phyloP scores from a whole-genome alignment of 2,888 invertebrate genomes.

The Diabrotica balteata region DNA sequence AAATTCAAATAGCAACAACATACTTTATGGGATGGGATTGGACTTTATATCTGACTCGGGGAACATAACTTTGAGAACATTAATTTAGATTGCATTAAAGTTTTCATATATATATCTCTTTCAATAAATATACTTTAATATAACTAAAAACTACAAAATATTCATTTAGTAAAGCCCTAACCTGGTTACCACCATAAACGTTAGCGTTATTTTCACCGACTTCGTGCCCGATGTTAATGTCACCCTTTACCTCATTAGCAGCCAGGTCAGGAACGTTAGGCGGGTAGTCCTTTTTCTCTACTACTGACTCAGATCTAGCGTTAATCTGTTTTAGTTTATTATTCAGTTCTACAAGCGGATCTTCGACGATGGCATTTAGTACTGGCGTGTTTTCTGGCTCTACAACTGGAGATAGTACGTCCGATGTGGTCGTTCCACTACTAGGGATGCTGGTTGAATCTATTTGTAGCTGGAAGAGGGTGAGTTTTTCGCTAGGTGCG shows the following conservation, averaged over 20 bases:
- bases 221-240: constrained; percentile 26
- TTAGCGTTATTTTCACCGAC: constrained; percentile 24
- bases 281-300: constrained; percentile 31
- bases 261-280: constrained; percentile 22
- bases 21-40: no score
- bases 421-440: constrained; percentile 54
- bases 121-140: neutral
- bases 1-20: no score
- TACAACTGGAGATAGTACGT: constrained; percentile 55
- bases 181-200: constrained; percentile 30
- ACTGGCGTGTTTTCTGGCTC: constrained; percentile 42
- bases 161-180: constrained; percentile 32
- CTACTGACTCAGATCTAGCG: constrained; percentile 56
- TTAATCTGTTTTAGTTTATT: constrained; percentile 70
- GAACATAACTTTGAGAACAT: no score
- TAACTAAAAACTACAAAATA: constrained; percentile 8
- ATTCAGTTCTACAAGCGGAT: constrained; percentile 66
- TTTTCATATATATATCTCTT: no score
- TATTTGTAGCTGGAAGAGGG: constrained; percentile 41
- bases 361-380: constrained; percentile 38
- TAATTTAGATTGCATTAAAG: no score
- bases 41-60: no score
- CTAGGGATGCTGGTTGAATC: constrained; percentile 48
- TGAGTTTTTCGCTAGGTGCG: neutral
- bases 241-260: constrained; percentile 16